Conservation (phyloP, 2,888 invertebrate genomes). For the Drosophila monieri region DNA sequence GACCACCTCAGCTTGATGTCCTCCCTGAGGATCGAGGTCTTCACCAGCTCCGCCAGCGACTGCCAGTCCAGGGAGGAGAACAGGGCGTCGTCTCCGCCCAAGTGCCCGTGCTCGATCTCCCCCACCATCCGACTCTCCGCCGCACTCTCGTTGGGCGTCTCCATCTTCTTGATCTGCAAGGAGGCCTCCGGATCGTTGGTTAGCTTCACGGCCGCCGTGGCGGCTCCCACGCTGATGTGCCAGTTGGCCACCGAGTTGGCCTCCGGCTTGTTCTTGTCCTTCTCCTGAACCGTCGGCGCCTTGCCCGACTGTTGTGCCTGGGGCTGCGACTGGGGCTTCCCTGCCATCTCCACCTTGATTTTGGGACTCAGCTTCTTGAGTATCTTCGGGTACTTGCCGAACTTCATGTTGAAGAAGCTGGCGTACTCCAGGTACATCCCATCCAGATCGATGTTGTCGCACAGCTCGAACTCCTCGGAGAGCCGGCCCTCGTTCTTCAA, state of each 20-base stretch:
- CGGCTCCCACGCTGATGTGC: conserved; percentile 58
- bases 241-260: conserved; percentile 53
- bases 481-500: conserved; percentile 90
- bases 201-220: conserved; percentile 36
- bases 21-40: conserved; percentile 82
- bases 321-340: background rate
- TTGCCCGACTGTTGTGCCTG: background rate
- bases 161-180: conserved; percentile 71
- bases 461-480: conserved; percentile 88
- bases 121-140: conserved; percentile 38
- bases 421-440: conserved; percentile 95
- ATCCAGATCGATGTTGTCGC: conserved; percentile 96
- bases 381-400: conserved; percentile 93
- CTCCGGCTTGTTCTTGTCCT: conserved; percentile 12
- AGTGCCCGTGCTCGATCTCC: conserved; percentile 74
- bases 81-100: conserved; percentile 60
- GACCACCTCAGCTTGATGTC: conserved; percentile 90
- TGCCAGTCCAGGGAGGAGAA: conserved; percentile 76
- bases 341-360: conserved; percentile 68
- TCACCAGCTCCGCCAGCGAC: conserved; percentile 83
- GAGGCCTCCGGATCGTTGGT: conserved; percentile 46
- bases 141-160: conserved; percentile 31
- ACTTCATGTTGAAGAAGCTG: conserved; percentile 93
- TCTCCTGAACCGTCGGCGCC: background rate
- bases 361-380: conserved; percentile 85